Conservation (phyloP, 2,797 vertebrate species). For the Rallus crepitans region DNA sequence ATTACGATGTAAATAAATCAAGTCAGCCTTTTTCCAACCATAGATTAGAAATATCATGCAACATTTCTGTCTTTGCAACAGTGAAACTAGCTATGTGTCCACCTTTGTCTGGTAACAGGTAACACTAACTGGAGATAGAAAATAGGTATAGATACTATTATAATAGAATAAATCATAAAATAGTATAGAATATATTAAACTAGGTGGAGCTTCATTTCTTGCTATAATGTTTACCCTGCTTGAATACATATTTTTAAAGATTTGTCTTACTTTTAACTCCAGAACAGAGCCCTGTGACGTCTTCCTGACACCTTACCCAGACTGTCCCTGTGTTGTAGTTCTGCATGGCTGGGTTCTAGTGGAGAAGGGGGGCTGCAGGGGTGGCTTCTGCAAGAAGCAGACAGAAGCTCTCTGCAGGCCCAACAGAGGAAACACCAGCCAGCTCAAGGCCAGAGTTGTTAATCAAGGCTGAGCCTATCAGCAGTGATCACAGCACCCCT, state of each 20-base stretch:
- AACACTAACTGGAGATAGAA: neutral
- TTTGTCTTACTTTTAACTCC: neutral
- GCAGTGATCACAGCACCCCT: too few species aligned
- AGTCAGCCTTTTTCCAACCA: neutral
- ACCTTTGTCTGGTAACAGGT: neutral
- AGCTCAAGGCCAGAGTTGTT: too few species aligned
- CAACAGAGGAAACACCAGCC: too few species aligned
- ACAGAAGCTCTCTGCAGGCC: too few species aligned
- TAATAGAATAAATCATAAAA: neutral
- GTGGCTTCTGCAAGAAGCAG: too few species aligned
- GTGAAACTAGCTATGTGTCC: neutral
- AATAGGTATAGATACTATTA: neutral
- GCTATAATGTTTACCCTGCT: neutral
- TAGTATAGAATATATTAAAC: neutral
- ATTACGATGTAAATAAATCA: neutral
- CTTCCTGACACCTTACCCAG: neutral
- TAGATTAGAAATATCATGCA: neutral
- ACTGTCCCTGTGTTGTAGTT: neutral
- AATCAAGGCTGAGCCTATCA: too few species aligned
- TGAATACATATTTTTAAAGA: neutral
- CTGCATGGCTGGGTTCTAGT: too few species aligned
- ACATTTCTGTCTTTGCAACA: neutral
- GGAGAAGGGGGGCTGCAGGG: too few species aligned
- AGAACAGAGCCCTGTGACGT: neutral
- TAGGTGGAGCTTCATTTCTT: neutral